Base-by-base conservation (phyloP, 2,797 vertebrate genomes). In the Cottoperca gobio region DNA sequence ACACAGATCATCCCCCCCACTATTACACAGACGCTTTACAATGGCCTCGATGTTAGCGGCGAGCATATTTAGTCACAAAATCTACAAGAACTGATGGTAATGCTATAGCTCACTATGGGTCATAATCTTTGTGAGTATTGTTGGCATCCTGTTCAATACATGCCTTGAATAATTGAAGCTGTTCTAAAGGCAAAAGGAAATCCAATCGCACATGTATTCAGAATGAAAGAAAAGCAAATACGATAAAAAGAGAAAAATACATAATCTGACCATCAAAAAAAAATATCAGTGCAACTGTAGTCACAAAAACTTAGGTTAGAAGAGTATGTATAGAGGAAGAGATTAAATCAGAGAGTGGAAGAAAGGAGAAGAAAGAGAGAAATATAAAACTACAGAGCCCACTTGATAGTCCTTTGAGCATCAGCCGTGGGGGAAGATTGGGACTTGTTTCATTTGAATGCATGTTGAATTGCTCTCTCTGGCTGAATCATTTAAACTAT, bases 391-490 rank as follows among this genome's bases (percentile, higher is more conserved):
- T 55, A 57, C 75, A 57, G 58, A 74, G 57, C 31, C 67, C 49
- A 52, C 69, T 85, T 68, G 76, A 82, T 74, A 80, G 66, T 82
- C 70, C 63, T 89, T 79, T 85, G 79, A 90, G 80, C 83, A n/a
- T 60, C 83, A 73, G 76, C 83, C 54, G 8, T 53, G 58, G 54
- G 49, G 59, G 67, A 40, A 75, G 83, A 85, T 81, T 76, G 68
- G 72, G 66, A 83, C 77, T 85, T 82, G 83, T 88, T 87, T 88
- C 78, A 83, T 76, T 81, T 81, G 76, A 85, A 78, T 76, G 63
- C 66, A 72, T 78, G 76, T 83, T 86, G 78, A 88, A 91, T 86
- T 76, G 59, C 75, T 85, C 78, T 90, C 78, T 83, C 55, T 46
- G 70, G 80, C 66, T 71, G 62, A 81, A 85, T 83, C 82, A 81